These are phyloP conservation scores for Bostrychus sinensis DNA, from an alignment of 2,113 vertebrate species.

Conservation along the genomic window DNA sequence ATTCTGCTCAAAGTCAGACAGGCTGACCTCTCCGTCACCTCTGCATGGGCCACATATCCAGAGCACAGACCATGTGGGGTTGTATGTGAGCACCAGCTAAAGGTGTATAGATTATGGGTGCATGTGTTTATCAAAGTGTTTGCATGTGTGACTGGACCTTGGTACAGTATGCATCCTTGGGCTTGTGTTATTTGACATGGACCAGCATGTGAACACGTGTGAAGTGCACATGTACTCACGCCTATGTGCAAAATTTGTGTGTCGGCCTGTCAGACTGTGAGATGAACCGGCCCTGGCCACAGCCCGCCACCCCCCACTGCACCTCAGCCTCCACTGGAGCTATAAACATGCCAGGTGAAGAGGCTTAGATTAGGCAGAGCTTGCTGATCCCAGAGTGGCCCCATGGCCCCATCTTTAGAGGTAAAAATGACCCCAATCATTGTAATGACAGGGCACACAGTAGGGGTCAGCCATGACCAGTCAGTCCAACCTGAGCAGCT, in stretches of 20 bases:
- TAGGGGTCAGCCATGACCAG: constrained; percentile 57
- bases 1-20: constrained; percentile 89
- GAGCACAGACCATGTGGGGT: constrained; percentile 60
- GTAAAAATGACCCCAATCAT: constrained; percentile 67
- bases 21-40: constrained; percentile 89
- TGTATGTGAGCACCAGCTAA: constrained; percentile 14
- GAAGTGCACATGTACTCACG: constrained; percentile 30
- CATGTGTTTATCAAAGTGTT: constrained; percentile 5
- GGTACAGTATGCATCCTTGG: constrained; percentile 11
- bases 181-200: constrained; percentile 7
- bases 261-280: constrained; percentile 55
- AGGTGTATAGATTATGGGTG: constrained; percentile 17
- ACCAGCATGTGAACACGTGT: constrained; percentile 28
- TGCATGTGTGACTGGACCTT: constrained; percentile 10
- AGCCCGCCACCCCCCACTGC: neutral
- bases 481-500: constrained; percentile 60
- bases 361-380: constrained; percentile 52
- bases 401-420: constrained; percentile 61
- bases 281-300: constrained; percentile 56
- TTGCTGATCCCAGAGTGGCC: constrained; percentile 37
- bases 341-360: constrained; percentile 70
- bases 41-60: constrained; percentile 78
- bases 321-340: constrained; percentile 33
- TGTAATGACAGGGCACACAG: constrained; percentile 64
- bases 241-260: constrained; percentile 33